phyloP scores from a whole-genome alignment of 1,140 invertebrate genomes.

The Mya arenaria region DNA sequence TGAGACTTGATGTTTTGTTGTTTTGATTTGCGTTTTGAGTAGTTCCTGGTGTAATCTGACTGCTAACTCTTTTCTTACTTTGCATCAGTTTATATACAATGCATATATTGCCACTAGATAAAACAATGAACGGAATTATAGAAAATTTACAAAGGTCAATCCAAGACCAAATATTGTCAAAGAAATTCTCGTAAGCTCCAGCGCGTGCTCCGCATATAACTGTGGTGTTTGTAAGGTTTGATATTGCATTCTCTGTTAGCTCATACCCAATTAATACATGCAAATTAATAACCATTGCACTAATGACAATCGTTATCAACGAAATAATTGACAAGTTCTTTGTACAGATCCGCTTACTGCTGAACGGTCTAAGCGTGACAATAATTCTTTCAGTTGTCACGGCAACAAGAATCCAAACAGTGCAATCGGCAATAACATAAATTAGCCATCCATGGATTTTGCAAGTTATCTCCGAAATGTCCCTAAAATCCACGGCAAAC shows the following conservation, averaged over 20 bases:
- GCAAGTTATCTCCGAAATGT: constrained; percentile 39
- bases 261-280: constrained; percentile 14
- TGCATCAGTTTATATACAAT: constrained; percentile 1
- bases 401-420: constrained; percentile 62
- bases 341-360: constrained; percentile 33
- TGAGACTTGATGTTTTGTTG: constrained; percentile 58
- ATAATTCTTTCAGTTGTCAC: constrained; percentile 64
- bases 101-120: neutral
- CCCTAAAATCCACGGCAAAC: constrained; percentile 56
- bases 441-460: constrained; percentile 54
- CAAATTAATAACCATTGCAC: neutral
- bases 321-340: neutral
- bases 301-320: neutral
- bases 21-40: neutral
- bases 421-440: constrained; percentile 51
- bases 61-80: neutral
- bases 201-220: neutral
- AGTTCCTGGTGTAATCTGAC: neutral
- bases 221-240: neutral
- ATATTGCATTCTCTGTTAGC: neutral
- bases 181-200: neutral
- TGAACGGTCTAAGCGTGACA: constrained; percentile 57
- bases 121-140: neutral
- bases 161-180: neutral
- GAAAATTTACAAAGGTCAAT: constrained; percentile 10